Percentiles rank a stretch among this genome's conserved stretches.
These are phyloP conservation scores for Phalloptychus januarius DNA, from an alignment of 2,797 vertebrate genomes.

Conservation along the genomic window DNA sequence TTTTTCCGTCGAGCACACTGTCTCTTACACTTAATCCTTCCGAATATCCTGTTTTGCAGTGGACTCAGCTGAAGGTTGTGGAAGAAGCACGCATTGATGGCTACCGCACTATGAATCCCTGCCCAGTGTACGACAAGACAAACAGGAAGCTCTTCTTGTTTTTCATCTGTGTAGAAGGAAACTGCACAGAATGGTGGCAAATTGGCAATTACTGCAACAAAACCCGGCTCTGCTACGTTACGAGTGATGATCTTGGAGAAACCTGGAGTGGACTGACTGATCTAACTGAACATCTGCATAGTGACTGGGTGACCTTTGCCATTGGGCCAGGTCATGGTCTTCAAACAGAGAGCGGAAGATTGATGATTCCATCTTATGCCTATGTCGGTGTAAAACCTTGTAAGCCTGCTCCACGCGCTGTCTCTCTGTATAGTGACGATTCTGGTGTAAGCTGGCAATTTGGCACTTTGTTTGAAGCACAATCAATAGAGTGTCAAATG, in stretches of 20 bases:
- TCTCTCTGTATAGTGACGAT: background rate
- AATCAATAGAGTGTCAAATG: slow-evolving; percentile 6
- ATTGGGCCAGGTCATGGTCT: slow-evolving; percentile 85
- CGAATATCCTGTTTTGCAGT: slow-evolving; percentile 16
- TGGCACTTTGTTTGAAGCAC: background rate
- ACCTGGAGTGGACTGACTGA: slow-evolving; percentile 56
- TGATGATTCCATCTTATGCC: slow-evolving; percentile 79
- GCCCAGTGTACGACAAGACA: slow-evolving; percentile 8
- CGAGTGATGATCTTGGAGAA: slow-evolving; percentile 70
- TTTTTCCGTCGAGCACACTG: background rate
- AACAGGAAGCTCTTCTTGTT: slow-evolving; percentile 33
- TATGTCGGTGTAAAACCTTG: background rate
- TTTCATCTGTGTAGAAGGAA: slow-evolving; percentile 22
- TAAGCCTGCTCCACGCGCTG: background rate
- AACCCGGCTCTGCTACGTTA: slow-evolving; percentile 73
- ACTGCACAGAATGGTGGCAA: slow-evolving; percentile 61
- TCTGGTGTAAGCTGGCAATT: background rate
- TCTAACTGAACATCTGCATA: slow-evolving; percentile 65
- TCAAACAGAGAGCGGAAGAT: slow-evolving; percentile 69
- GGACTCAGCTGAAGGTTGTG: background rate
- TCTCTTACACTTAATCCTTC: background rate
- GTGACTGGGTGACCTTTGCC: slow-evolving; percentile 80
- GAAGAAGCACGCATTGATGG: background rate
- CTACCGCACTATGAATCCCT: slow-evolving; percentile 24
- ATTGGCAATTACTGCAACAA: slow-evolving; percentile 55